phyloP scores from a whole-genome alignment of 2,113 vertebrate genomes.

The Odontophorus gujanensis region DNA sequence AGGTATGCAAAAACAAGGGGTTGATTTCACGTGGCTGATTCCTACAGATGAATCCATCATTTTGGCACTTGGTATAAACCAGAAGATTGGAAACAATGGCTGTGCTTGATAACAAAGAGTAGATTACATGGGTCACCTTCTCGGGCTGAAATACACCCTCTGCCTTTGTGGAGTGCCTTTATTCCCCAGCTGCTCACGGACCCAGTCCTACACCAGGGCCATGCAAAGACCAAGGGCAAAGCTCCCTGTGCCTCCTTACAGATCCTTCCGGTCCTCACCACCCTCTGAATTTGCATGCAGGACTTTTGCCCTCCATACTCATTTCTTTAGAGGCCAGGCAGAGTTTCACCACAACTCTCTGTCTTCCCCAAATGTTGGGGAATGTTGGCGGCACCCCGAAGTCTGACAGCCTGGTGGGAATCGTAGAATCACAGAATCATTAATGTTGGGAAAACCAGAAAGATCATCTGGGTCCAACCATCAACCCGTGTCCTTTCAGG shows the following conservation, averaged over 20 bases:
- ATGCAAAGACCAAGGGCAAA: not conserved
- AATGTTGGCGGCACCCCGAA: not conserved
- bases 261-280: not conserved
- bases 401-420: not conserved
- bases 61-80: slow-evolving; percentile 10
- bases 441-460: no score
- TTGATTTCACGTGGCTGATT: not conserved
- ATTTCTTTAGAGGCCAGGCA: not conserved
- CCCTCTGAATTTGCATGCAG: not conserved
- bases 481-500: not conserved
- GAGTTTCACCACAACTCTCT: not conserved
- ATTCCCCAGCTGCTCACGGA: not conserved
- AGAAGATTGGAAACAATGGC: slow-evolving; percentile 6
- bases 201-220: not conserved
- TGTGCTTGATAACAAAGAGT: not conserved
- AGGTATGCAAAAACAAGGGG: not conserved
- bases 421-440: no score
- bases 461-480: no score
- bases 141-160: not conserved
- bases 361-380: not conserved
- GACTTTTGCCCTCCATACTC: not conserved
- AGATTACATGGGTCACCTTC: not conserved
- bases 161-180: not conserved
- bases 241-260: not conserved
- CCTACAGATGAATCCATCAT: slow-evolving; percentile 7